phyloP scores from a whole-genome alignment of 2,888 invertebrate genomes.

The Onthophagus sagittarius region DNA sequence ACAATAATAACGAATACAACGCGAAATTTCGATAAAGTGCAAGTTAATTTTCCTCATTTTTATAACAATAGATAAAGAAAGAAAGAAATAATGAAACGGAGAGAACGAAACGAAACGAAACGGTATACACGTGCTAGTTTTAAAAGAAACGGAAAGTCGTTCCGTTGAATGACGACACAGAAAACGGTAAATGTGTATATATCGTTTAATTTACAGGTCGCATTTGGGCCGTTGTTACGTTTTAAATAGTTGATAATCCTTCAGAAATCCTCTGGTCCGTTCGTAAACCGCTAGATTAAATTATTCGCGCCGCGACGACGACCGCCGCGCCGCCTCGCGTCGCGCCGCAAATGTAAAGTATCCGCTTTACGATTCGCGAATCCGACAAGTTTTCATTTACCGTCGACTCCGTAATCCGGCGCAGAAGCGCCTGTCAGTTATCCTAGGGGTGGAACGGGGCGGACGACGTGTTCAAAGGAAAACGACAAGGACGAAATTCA shows the following conservation, averaged over 20 bases:
- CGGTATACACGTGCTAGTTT: background rate
- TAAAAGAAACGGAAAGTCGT: background rate
- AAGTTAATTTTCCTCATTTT: too few species aligned
- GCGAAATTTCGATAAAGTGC: too few species aligned
- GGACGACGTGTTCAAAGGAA: background rate
- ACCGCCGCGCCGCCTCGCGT: background rate
- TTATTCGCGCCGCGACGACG: background rate
- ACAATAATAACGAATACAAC: too few species aligned
- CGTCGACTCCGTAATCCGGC: slow-evolving; percentile 6
- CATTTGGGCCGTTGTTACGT: background rate
- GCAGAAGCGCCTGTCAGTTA: background rate
- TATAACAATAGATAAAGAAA: too few species aligned
- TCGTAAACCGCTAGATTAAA: slow-evolving; percentile 7
- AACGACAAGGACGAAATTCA: background rate
- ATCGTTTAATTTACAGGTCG: background rate
- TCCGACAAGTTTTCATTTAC: slow-evolving; percentile 12
- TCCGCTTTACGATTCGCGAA: slow-evolving; percentile 11
- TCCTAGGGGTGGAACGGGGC: background rate
- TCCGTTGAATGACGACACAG: background rate
- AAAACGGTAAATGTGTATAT: background rate
- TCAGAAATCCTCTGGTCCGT: background rate
- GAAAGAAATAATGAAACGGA: too few species aligned
- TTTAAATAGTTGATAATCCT: background rate
- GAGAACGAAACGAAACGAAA: too few species aligned
- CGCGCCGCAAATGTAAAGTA: slow-evolving; percentile 9